A percentile compares a stretch with the other conserved stretches of the same genome.
Conservation (phyloP, 2,113 vertebrate genomes). For the Cnemophilus loriae region DNA sequence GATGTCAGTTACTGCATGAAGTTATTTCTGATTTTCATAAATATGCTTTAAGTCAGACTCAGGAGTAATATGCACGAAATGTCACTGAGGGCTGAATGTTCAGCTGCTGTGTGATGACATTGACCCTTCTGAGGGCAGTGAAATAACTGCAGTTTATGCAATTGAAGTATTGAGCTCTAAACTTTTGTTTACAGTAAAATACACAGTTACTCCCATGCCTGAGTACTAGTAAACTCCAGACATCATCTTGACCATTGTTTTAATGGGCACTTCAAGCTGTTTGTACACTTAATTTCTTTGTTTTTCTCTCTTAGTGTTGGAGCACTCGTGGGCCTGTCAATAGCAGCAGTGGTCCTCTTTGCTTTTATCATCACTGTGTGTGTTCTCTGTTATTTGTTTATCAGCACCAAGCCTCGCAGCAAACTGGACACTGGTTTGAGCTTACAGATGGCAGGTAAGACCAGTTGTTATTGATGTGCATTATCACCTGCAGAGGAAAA, state of each 20-base stretch:
- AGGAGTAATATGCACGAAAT: background rate
- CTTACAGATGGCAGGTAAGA: slow-evolving; percentile 80
- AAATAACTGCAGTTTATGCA: background rate
- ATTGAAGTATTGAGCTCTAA: background rate
- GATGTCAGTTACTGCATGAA: background rate
- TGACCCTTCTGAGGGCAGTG: background rate
- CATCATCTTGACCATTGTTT: background rate
- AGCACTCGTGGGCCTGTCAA: slow-evolving; percentile 86
- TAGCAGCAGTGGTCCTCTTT: slow-evolving; percentile 87
- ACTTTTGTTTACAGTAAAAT: background rate
- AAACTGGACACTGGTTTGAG: slow-evolving; percentile 85
- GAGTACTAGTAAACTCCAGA: background rate
- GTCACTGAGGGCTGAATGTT: background rate
- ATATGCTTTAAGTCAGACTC: background rate
- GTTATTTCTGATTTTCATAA: background rate
- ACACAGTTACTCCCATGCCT: background rate
- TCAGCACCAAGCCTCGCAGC: slow-evolving; percentile 84
- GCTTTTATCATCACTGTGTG: slow-evolving; percentile 89
- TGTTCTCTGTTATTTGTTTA: slow-evolving; percentile 92
- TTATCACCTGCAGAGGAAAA: background rate
- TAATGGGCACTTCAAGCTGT: background rate
- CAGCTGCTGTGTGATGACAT: background rate
- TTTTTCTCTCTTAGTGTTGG: slow-evolving; percentile 79
- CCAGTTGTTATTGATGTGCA: background rate
- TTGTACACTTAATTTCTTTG: background rate